phyloP scores from a whole-genome alignment of 2,113 vertebrate species.

The Micronycteris hirsuta region DNA sequence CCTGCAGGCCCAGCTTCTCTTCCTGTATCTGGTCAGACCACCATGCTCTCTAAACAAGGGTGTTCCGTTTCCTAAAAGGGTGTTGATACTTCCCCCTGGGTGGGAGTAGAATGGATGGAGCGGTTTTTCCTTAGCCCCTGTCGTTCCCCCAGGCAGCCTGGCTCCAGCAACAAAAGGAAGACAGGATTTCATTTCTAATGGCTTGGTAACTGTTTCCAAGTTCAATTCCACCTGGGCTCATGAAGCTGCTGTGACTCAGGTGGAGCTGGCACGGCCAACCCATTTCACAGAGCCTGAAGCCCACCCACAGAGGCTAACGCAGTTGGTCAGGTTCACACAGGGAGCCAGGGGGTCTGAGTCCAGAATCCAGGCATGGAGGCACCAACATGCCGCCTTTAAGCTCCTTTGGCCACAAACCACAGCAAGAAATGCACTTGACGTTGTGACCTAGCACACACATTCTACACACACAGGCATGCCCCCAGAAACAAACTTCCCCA shows the following conservation, averaged over 20 bases:
- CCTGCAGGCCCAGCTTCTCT: background rate
- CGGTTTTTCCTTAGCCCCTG: background rate
- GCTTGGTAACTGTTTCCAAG: background rate
- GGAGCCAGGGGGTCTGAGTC: background rate
- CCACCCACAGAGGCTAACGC: background rate
- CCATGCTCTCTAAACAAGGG: background rate
- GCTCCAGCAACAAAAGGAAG: background rate
- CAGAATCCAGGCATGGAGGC: background rate
- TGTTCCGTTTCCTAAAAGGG: background rate
- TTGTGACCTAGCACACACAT: background rate
- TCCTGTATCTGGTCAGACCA: background rate
- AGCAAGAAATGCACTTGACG: background rate
- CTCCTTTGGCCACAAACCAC: background rate
- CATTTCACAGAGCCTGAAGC: background rate
- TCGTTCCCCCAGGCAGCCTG: background rate
- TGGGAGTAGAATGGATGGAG: background rate
- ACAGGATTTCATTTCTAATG: background rate
- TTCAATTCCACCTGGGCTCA: background rate
- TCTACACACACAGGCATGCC: rapidly evolving
- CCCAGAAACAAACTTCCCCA: background rate
- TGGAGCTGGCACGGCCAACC: background rate
- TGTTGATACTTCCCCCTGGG: background rate
- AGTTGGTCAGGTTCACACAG: background rate
- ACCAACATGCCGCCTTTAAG: background rate
- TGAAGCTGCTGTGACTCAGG: background rate